These are phyloP conservation scores for Metallyticus violacea DNA, from an alignment of 2,888 invertebrate species.

Conservation along the genomic window DNA sequence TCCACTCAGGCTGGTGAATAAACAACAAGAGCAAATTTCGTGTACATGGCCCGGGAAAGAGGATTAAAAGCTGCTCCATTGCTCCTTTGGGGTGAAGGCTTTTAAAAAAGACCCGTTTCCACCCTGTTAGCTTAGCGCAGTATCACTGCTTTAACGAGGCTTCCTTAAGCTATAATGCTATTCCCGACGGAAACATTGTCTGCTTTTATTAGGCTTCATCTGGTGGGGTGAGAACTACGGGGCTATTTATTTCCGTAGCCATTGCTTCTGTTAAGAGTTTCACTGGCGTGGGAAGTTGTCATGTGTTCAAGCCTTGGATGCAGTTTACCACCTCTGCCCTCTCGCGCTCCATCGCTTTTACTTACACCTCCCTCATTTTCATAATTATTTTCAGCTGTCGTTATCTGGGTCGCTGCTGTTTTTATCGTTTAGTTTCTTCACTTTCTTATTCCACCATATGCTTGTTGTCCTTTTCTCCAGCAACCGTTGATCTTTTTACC, in stretches of 20 bases:
- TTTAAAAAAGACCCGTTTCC: neutral
- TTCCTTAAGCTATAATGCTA: neutral
- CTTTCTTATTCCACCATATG: too few species aligned
- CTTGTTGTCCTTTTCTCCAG: too few species aligned
- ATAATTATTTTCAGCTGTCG: too few species aligned
- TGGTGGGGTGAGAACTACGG: neutral
- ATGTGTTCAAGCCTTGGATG: neutral
- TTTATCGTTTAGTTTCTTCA: too few species aligned
- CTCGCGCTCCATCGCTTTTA: neutral
- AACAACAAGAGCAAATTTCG: neutral
- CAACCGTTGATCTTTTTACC: too few species aligned
- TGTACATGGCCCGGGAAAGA: neutral
- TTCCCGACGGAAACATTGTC: neutral
- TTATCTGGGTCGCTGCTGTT: too few species aligned
- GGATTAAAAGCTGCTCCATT: neutral
- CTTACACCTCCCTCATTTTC: too few species aligned
- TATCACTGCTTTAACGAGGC: neutral
- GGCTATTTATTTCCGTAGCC: neutral
- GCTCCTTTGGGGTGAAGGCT: neutral
- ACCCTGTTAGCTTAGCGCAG: neutral
- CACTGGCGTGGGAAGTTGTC: neutral
- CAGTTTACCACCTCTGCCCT: neutral
- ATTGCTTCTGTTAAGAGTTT: neutral
- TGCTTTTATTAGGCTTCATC: neutral
- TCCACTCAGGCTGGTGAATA: neutral